phyloP scores from a whole-genome alignment of 2,797 vertebrate species.

The Microcaecilia unicolor region DNA sequence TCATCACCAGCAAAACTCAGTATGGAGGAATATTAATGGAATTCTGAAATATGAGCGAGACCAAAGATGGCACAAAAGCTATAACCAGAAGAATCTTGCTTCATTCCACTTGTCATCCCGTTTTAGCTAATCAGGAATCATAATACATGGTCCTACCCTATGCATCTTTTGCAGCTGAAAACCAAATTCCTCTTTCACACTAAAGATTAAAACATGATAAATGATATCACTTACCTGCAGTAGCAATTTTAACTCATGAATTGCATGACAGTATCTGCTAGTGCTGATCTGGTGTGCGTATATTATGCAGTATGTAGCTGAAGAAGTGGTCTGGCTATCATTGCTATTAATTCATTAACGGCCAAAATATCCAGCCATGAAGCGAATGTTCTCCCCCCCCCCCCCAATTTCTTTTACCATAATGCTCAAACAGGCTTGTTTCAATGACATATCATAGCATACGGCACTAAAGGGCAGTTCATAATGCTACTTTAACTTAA shows the following conservation, averaged over 20 bases:
- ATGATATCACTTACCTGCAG: constrained; percentile 1
- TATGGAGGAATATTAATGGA: constrained; percentile 32
- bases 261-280: constrained; percentile 9
- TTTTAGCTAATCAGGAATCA: constrained; percentile 17
- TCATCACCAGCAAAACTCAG: constrained; percentile 32
- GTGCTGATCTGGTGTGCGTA: constrained; percentile 9
- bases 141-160: constrained; percentile 28
- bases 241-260: neutral
- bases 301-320: constrained; percentile 13
- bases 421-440: too few relatives aligned
- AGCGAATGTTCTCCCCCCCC: neutral
- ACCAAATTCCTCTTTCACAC: constrained; percentile 11
- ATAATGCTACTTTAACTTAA: too few relatives aligned
- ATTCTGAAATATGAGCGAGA: constrained; percentile 33
- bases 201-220: constrained; percentile 17
- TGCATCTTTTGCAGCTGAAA: constrained; percentile 19
- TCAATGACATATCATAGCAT: too few relatives aligned
- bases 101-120: constrained; percentile 30
- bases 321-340: constrained; percentile 4
- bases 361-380: constrained; percentile 6
- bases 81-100: constrained; percentile 25
- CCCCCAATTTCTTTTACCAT: too few relatives aligned
- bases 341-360: constrained; percentile 23
- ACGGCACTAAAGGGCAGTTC: too few relatives aligned
- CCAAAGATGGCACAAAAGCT: constrained; percentile 19